Base-by-base conservation (phyloP, 2,797 vertebrate genomes). In the Galagoides demidoff region DNA sequence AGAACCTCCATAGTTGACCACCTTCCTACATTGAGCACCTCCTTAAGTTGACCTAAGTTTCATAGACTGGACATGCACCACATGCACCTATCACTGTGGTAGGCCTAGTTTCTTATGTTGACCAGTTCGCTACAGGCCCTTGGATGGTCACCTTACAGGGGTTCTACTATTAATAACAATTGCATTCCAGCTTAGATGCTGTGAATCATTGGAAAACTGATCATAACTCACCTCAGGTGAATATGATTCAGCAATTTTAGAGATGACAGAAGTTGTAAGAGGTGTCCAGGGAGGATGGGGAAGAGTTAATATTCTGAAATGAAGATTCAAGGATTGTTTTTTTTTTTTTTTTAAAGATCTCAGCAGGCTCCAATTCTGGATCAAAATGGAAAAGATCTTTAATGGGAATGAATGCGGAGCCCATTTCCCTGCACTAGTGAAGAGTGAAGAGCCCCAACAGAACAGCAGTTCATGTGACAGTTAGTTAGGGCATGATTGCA, bases 251-350 rank as follows among this genome's bases (percentile, higher is more conserved):
- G 88, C 55, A 57, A 61, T 71, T n/a, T 70, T 9, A 64, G 37
- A 68, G 22, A 49, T 39, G 23, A 52, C 9, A 92, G 37, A 64
- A 83, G 37, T 81, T 49, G 45, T 29, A 5, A 43, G 9, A 5
- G 52, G 9, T 78, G 25, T 82, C 9, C 4, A 25, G 27, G 27
- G 77, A 85, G 68, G 73, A 66, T 20, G 52, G n/a, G 59, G 19
- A 86, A 77, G 86, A 93, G 73, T 95, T 85, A 85, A 78, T 92
- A 66, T 83, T 77, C 37, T 92, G 64, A 78, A 49, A 84, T 31
- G 31, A 86, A 86, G 39, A 84, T 66, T 61, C 7, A 13, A 3
- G 2, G n/a, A 52, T 59, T 78, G 16, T 55, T 9, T 11, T 22
- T 13, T 70, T 71, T 31, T 55, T 6, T 11, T 22, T 13, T 70